Base-by-base conservation (phyloP, 2,888 invertebrate genomes). In the Monoplex corrugatus region DNA sequence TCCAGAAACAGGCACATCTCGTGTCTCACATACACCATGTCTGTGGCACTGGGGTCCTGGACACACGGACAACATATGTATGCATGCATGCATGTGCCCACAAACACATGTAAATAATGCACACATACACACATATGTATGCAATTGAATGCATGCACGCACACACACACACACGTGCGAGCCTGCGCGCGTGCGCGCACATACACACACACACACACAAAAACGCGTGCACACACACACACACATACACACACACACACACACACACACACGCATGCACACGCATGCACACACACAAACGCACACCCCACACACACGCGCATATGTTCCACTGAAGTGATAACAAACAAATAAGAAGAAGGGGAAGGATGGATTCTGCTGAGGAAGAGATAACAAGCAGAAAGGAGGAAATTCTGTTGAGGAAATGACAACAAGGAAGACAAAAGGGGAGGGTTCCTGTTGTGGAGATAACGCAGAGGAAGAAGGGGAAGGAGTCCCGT, bases 1-100 rank as follows among this genome's bases (percentile, higher is more conserved):
- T 96, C 96, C 28, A 97, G 95, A 96, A 98, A 98, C 93, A 98
- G 97, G 87, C 98, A 97, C 94, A 99, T 98, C 94, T 98, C 98
- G 93, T 97, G 97, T 0, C 98, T 98, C 13, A 95, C 95, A 43
- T 90, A 84, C n/a, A 86, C 88, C 28, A 92, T 82, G 86, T 94
- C 93, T 40, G 72, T 91, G 19, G 92, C 93, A 78, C 43, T 89
- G 3, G 85, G 45, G n/a, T 94, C 94, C 93, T 94, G 50, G 2
- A 10, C n/a, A 28, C 19, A 82, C 2, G 3, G 3, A 72, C 72
- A 72, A 72, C 72, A 78, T 6, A 40, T 10, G 40, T 40, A 78
- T 2, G 16, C 16, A 78, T 19, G n/a, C 78, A 78, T 16, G 40
- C 19, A 40, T 23, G 40, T 23, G 40, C 16, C 38, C 40, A 78